Percentiles rank a stretch among this genome's conserved stretches.
phyloP scores from a whole-genome alignment of 1,140 invertebrate genomes.

The Drosophila littoralis region DNA sequence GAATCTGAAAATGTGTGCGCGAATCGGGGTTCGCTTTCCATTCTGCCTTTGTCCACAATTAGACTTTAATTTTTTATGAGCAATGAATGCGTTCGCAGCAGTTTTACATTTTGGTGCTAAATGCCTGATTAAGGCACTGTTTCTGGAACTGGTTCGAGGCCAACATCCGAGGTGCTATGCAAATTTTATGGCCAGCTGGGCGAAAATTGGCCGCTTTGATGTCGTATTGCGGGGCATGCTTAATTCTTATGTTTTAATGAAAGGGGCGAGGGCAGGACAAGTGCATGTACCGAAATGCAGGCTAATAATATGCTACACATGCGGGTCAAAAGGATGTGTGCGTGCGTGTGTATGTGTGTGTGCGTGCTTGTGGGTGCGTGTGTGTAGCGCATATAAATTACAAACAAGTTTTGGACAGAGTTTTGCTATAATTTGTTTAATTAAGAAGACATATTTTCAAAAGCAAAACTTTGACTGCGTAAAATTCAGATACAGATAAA shows the following conservation, averaged over 20 bases:
- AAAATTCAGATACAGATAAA: too few relatives aligned
- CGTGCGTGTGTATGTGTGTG: background rate
- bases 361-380: background rate
- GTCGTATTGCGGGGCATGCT: conserved; percentile 34
- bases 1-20: background rate
- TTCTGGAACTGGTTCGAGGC: conserved; percentile 29
- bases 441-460: conserved; percentile 7
- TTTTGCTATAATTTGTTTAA: conserved; percentile 11
- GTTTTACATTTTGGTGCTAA: conserved; percentile 76
- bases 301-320: conserved; percentile 51
- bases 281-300: conserved; percentile 49
- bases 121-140: conserved; percentile 69
- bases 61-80: conserved; percentile 80
- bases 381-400: conserved; percentile 14
- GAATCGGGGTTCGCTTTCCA: background rate
- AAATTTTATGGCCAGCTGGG: conserved; percentile 53
- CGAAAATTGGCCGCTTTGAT: conserved; percentile 66
- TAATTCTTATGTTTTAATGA: conserved; percentile 46
- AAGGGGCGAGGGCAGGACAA: conserved; percentile 13
- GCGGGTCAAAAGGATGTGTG: conserved; percentile 22
- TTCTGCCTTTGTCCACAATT: conserved; percentile 56
- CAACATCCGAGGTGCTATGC: conserved; percentile 46
- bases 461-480: conserved; percentile 2
- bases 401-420: conserved; percentile 18
- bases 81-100: conserved; percentile 72